Evolutionary conservation across 2,797 vertebrate genomes (phyloP).

Genomic region (Rachycentron canadum): DNA sequence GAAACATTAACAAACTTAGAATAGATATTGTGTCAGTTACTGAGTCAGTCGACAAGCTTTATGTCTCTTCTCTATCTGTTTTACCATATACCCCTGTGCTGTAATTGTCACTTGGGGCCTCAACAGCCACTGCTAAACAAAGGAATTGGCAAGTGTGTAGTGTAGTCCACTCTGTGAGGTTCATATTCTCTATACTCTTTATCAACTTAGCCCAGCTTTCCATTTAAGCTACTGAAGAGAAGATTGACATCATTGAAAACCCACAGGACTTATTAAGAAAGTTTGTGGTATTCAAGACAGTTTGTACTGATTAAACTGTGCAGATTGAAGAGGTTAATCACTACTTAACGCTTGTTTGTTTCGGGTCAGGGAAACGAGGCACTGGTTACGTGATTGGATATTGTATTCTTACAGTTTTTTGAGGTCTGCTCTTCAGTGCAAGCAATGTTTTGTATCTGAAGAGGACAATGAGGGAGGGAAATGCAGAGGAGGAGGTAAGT

Average conservation of each 20-base stretch:
- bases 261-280: not conserved
- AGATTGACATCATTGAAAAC: not conserved
- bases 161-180: too few relatives aligned
- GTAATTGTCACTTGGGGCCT: too few relatives aligned
- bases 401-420: conserved; percentile 16
- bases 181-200: too few relatives aligned
- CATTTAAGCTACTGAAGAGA: not conserved
- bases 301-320: not conserved
- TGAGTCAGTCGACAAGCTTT: too few relatives aligned
- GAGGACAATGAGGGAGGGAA: not conserved
- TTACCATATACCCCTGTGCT: too few relatives aligned
- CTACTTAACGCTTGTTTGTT: not conserved
- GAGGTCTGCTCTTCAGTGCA: not conserved
- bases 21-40: too few relatives aligned
- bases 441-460: not conserved
- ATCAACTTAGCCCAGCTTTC: too few relatives aligned
- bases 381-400: not conserved
- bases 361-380: too few relatives aligned
- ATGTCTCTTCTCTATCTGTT: too few relatives aligned
- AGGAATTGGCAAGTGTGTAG: too few relatives aligned
- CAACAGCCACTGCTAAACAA: too few relatives aligned
- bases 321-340: not conserved
- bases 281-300: not conserved
- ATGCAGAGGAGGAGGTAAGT: not conserved
- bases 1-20: too few relatives aligned